These are phyloP conservation scores for Andrena marginata DNA, from an alignment of 2,888 invertebrate species.

Conservation along the genomic window DNA sequence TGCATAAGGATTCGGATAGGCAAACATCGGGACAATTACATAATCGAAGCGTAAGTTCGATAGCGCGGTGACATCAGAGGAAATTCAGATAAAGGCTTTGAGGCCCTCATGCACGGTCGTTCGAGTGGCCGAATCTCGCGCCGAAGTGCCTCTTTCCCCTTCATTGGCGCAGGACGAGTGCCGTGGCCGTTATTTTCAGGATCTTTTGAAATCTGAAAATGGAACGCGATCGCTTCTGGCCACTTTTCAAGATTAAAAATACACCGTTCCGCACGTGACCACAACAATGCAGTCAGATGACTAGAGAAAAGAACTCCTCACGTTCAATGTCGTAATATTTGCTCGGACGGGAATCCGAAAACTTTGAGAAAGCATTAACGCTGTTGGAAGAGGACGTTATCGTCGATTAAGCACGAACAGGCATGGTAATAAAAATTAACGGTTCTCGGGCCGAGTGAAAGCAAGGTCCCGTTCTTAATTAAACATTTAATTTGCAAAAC, in stretches of 20 bases:
- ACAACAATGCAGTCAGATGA: neutral
- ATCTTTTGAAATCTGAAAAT: neutral
- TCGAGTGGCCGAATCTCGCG: neutral
- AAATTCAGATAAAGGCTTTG: neutral
- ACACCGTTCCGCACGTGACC: neutral
- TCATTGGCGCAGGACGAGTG: neutral
- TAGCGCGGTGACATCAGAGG: neutral
- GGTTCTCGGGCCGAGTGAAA: neutral
- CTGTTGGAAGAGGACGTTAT: neutral
- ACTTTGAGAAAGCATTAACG: neutral
- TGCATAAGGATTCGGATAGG: constrained; percentile 12
- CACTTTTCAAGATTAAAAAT: constrained; percentile 27
- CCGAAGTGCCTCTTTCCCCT: neutral
- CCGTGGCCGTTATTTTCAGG: constrained; percentile 21
- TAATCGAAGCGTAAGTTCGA: constrained; percentile 28
- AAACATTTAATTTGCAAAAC: too few species aligned
- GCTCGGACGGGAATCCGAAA: neutral
- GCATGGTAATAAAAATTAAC: neutral
- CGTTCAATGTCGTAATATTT: neutral
- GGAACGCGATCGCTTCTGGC: constrained; percentile 11
- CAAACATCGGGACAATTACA: constrained; percentile 23
- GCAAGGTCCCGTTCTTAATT: neutral
- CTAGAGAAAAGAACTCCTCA: neutral
- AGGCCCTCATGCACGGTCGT: neutral
- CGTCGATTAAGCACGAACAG: neutral